Evolutionary conservation across 53 echinoderm and acorn worm genomes (phyloP).

Genomic region (Echinarachnius parma): DNA sequence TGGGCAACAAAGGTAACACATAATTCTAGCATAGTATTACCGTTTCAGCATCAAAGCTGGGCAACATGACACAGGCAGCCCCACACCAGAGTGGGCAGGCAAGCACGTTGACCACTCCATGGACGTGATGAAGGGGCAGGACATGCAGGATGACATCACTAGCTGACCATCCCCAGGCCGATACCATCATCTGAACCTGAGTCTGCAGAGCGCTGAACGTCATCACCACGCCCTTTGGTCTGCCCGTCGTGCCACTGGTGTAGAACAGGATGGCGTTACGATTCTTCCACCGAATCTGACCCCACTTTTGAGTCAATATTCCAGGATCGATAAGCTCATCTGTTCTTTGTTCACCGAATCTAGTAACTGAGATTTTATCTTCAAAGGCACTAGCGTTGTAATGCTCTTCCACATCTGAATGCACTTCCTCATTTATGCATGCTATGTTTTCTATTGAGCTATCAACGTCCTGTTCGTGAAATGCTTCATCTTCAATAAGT

Average conservation of each 20-base stretch:
- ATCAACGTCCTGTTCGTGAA: neutral
- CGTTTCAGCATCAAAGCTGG: slow-evolving; percentile 76
- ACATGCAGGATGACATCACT: slow-evolving; percentile 83
- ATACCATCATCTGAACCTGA: slow-evolving; percentile 61
- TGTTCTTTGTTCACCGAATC: neutral
- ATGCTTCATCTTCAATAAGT: slow-evolving; percentile 38
- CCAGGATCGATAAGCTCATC: slow-evolving; percentile 46
- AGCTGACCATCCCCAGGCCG: slow-evolving; percentile 76
- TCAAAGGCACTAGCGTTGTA: neutral
- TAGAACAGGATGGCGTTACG: slow-evolving; percentile 81
- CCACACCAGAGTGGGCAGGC: slow-evolving; percentile 93
- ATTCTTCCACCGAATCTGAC: slow-evolving; percentile 72
- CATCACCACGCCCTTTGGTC: slow-evolving; percentile 82
- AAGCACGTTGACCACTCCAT: slow-evolving; percentile 79
- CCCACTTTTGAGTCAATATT: slow-evolving; percentile 66
- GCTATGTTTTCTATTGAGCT: no score
- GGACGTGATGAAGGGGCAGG: slow-evolving; percentile 82
- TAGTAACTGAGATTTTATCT: slow-evolving; percentile 11
- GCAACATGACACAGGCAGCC: slow-evolving; percentile 91
- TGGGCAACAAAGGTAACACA: no score
- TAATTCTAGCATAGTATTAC: slow-evolving; percentile 31
- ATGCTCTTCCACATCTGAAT: neutral
- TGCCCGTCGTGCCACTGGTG: slow-evolving; percentile 97
- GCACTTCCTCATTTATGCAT: no score
- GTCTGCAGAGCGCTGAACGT: slow-evolving; percentile 69